phyloP scores from a whole-genome alignment of 2,113 vertebrate species.

The Psilopogon haemacephalus region DNA sequence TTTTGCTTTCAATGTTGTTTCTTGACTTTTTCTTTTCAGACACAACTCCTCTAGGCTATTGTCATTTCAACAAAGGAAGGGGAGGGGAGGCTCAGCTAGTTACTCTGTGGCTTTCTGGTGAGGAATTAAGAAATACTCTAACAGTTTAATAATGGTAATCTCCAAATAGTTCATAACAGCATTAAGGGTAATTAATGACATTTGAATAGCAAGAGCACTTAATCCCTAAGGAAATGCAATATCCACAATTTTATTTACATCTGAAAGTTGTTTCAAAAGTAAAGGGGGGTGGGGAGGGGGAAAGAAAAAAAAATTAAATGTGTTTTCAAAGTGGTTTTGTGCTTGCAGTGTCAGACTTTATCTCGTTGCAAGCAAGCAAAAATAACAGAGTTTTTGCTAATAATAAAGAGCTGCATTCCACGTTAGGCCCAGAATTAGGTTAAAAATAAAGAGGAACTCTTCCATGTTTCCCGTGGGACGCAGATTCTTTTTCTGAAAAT shows the following conservation, averaged over 20 bases:
- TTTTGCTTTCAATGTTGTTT: constrained; percentile 49
- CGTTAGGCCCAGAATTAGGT: constrained; percentile 47
- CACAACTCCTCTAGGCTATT: constrained; percentile 69
- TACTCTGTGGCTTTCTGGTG: constrained; percentile 61
- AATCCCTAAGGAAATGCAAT: constrained; percentile 56
- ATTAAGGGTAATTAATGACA: constrained; percentile 70
- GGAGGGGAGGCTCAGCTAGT: constrained; percentile 34
- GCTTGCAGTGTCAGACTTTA: constrained; percentile 25
- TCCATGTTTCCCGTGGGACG: constrained; percentile 65
- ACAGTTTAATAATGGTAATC: constrained; percentile 71
- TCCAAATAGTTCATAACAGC: constrained; percentile 68
- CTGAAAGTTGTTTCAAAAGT: constrained; percentile 30
- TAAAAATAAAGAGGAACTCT: constrained; percentile 70
- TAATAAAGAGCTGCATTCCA: constrained; percentile 57
- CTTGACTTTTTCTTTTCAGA: constrained; percentile 63
- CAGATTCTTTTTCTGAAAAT: constrained; percentile 62
- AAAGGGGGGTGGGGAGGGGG: background rate
- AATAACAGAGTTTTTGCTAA: background rate
- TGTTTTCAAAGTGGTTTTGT: constrained; percentile 18
- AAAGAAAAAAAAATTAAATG: background rate
- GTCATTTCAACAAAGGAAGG: constrained; percentile 28
- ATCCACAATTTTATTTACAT: constrained; percentile 61
- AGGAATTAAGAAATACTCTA: constrained; percentile 68
- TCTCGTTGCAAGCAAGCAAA: constrained; percentile 56
- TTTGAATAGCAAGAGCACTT: constrained; percentile 59